phyloP scores from a whole-genome alignment of 2,113 vertebrate genomes.

The Delphinus delphis region DNA sequence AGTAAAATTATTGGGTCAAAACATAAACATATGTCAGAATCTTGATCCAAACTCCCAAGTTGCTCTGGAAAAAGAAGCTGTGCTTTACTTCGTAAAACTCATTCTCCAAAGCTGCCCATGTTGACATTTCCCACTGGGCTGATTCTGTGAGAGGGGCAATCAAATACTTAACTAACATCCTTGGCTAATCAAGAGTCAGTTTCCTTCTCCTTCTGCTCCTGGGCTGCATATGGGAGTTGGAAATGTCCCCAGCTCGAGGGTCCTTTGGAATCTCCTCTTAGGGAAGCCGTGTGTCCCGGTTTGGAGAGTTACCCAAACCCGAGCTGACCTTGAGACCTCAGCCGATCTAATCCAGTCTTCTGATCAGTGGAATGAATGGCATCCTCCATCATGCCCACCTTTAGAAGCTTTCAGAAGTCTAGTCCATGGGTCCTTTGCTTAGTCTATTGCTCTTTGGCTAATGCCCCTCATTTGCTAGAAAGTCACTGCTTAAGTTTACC shows the following conservation, averaged over 20 bases:
- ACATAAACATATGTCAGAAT: not conserved
- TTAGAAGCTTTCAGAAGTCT: not conserved
- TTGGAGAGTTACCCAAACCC: not conserved
- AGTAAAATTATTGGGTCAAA: slow-evolving; percentile 13
- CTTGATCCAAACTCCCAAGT: not conserved
- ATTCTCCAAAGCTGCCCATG: not conserved
- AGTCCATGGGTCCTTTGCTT: not conserved
- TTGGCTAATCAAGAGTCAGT: not conserved
- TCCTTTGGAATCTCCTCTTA: not conserved
- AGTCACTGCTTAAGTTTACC: not conserved
- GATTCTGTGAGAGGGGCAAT: not conserved
- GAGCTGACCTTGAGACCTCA: not conserved
- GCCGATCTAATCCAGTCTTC: not conserved
- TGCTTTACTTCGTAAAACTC: not conserved
- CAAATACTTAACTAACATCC: not conserved
- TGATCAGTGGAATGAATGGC: not conserved
- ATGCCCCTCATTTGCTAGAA: not conserved
- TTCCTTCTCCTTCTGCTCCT: not conserved
- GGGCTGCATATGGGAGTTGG: not conserved
- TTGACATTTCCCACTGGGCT: not conserved
- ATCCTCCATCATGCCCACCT: not conserved
- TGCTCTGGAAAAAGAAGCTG: not conserved
- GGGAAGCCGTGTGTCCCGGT: not conserved
- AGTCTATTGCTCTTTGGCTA: not conserved
- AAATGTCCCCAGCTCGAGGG: not conserved